phyloP scores from a whole-genome alignment of 2,113 vertebrate genomes.

The Burhinus bistriatus region DNA sequence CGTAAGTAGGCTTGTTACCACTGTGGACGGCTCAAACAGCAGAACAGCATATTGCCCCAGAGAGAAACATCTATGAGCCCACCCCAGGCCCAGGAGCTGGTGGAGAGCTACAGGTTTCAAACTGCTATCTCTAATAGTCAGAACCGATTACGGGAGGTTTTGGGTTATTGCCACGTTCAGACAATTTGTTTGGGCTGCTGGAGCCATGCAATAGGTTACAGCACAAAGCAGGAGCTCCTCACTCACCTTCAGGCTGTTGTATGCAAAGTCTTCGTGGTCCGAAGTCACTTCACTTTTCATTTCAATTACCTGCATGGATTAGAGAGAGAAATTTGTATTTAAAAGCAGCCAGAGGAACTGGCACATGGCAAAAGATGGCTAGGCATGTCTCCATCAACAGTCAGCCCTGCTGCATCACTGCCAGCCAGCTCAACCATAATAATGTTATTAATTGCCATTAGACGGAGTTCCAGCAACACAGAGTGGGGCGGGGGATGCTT shows the following conservation, averaged over 20 bases:
- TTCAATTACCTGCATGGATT: constrained; percentile 72
- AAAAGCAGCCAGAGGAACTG: not conserved
- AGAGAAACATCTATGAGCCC: not conserved
- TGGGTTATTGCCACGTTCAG: fast-evolving
- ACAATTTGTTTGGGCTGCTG: not conserved
- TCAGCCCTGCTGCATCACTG: not conserved
- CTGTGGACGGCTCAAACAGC: too few species aligned
- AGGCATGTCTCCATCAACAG: not conserved
- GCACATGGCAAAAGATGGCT: not conserved
- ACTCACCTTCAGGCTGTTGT: constrained; percentile 93
- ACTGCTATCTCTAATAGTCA: not conserved
- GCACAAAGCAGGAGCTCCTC: not conserved
- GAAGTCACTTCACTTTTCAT: constrained; percentile 62
- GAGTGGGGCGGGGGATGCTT: not conserved
- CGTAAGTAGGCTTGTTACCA: too few species aligned
- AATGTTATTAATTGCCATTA: not conserved
- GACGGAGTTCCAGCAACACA: not conserved
- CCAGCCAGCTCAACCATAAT: not conserved
- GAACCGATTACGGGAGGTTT: not conserved
- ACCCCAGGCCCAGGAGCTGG: not conserved
- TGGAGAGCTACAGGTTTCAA: not conserved
- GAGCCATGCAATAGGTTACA: not conserved
- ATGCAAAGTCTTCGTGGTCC: constrained; percentile 83
- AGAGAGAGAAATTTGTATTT: not conserved
- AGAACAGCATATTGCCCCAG: too few species aligned